Evolutionary conservation across 2,888 invertebrate species (phyloP).

Genomic region (Argyra leucocephala): DNA sequence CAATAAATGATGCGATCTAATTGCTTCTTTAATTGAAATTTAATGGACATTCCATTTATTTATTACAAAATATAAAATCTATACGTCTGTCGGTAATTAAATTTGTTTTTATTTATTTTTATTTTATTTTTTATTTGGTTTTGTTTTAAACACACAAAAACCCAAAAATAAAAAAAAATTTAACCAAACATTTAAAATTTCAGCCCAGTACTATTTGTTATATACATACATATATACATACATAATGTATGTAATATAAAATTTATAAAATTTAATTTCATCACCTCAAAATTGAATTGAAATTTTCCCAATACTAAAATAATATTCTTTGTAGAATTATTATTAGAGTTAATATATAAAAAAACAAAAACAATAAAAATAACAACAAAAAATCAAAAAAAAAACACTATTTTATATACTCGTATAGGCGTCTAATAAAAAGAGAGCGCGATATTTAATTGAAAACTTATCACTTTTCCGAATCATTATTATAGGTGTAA

Average conservation of each 20-base stretch:
- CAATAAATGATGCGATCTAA: neutral
- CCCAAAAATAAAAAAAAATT: too few species aligned
- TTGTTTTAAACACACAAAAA: too few species aligned
- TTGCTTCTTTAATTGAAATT: neutral
- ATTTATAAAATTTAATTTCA: too few species aligned
- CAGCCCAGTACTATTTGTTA: neutral
- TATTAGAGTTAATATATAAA: neutral
- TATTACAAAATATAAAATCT: neutral
- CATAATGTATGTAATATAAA: too few species aligned
- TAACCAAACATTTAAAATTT: neutral
- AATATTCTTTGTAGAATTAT: neutral
- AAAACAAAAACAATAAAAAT: too few species aligned
- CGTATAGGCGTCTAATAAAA: neutral
- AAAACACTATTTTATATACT: too few species aligned
- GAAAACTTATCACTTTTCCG: slow-evolving; percentile 1
- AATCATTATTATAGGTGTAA: neutral
- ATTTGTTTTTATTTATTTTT: neutral
- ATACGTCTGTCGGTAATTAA: neutral
- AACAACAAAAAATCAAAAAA: too few species aligned
- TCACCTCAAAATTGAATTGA: too few species aligned
- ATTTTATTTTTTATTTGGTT: neutral
- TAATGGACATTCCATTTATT: neutral
- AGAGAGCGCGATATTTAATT: neutral
- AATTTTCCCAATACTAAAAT: too few species aligned
- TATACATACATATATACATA: neutral